A percentile compares a stretch with the other conserved stretches of the same genome.
These are phyloP conservation scores for Strigamia maritima DNA, from an alignment of 2,888 invertebrate species.

Conservation along the genomic window DNA sequence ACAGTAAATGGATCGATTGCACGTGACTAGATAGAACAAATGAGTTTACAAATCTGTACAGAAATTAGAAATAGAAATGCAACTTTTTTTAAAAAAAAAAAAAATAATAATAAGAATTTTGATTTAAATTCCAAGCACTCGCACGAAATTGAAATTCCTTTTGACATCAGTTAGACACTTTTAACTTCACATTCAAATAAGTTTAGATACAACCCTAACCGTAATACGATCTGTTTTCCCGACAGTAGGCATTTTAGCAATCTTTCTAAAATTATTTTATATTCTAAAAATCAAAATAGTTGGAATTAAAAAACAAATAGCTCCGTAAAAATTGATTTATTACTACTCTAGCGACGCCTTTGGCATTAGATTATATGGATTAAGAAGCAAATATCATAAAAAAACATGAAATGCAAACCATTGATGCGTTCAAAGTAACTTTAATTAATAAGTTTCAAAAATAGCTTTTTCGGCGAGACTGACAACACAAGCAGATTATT, in stretches of 20 bases:
- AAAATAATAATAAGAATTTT: background rate
- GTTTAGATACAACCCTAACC: background rate
- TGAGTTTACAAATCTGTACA: background rate
- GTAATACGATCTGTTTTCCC: background rate
- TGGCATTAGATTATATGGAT: background rate
- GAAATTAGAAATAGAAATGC: background rate
- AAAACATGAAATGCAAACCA: background rate
- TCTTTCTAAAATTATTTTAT: too few species aligned
- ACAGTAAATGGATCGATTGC: background rate
- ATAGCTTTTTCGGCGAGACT: background rate
- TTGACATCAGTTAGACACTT: background rate
- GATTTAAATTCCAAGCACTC: background rate
- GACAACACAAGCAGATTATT: background rate
- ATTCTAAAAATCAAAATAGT: too few species aligned
- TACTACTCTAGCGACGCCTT: background rate
- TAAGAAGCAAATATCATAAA: background rate
- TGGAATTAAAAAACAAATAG: too few species aligned
- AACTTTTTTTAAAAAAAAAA: background rate
- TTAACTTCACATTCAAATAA: background rate
- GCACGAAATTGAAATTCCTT: background rate
- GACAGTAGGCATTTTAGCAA: background rate
- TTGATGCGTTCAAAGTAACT: background rate
- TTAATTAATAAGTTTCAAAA: background rate
- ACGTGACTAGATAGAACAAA: background rate
- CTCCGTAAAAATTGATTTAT: background rate